phyloP scores from a whole-genome alignment of 2,113 vertebrate species.

The Synodontis membranacea region DNA sequence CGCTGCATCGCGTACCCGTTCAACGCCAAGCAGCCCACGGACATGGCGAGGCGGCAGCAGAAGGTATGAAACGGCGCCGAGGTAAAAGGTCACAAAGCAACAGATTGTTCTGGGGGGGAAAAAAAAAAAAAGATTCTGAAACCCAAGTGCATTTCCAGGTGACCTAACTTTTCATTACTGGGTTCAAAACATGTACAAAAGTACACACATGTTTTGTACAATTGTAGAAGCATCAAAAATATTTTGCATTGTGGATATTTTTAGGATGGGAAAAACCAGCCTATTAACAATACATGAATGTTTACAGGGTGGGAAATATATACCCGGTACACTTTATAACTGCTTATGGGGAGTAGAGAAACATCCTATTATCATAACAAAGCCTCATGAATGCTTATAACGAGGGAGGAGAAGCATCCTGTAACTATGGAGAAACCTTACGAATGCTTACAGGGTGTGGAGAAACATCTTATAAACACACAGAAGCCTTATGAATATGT shows the following conservation, averaged over 20 bases:
- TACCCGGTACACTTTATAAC: background rate
- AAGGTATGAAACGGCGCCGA: conserved; percentile 78
- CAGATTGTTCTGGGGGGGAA: conserved; percentile 30
- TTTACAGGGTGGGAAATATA: background rate
- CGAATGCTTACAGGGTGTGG: background rate
- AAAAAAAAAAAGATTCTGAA: background rate
- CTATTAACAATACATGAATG: background rate
- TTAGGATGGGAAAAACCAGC: background rate
- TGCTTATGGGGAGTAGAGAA: background rate
- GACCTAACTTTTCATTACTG: background rate
- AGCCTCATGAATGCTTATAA: background rate
- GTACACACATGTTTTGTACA: background rate
- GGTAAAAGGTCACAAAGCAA: conserved; percentile 36
- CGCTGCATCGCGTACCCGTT: conserved; percentile 98
- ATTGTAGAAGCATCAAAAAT: background rate
- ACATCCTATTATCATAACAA: background rate
- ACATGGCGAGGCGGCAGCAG: conserved; percentile 96
- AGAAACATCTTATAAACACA: background rate
- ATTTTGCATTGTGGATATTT: background rate
- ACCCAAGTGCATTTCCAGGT: background rate
- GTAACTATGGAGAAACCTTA: background rate
- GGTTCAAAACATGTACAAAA: background rate
- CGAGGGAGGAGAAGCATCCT: background rate
- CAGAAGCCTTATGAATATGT: background rate
- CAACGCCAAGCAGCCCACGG: conserved; percentile 96